A percentile compares a stretch with the other conserved stretches of the same genome.
phyloP scores from a whole-genome alignment of 2,888 invertebrate species.

The Lithophane semibrunnea region DNA sequence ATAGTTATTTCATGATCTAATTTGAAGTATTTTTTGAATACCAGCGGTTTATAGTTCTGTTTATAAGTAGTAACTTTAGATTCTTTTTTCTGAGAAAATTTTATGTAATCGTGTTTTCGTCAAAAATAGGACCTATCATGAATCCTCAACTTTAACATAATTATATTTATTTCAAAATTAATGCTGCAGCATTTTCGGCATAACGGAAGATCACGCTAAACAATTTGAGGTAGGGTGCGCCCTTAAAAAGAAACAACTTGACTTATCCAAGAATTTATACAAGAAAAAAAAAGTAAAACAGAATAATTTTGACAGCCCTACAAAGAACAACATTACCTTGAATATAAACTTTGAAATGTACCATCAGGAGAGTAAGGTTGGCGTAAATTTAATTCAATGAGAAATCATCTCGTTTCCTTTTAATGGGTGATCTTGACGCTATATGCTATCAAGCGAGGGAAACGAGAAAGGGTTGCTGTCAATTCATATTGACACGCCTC shows the following conservation, averaged over 20 bases:
- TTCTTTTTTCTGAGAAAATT: too few species aligned
- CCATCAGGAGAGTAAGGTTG: constrained; percentile 46
- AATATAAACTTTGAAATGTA: constrained; percentile 61
- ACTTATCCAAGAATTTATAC: neutral
- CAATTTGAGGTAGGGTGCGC: too few species aligned
- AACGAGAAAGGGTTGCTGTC: neutral
- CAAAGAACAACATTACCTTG: constrained; percentile 36
- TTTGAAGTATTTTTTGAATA: too few species aligned
- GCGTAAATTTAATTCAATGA: constrained; percentile 51
- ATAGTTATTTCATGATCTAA: too few species aligned
- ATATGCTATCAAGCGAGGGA: constrained; percentile 5
- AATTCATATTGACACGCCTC: constrained; percentile 16
- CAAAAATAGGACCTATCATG: too few species aligned
- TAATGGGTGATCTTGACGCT: neutral
- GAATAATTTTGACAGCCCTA: constrained; percentile 49
- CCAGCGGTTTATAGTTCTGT: too few species aligned
- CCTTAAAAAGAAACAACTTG: neutral
- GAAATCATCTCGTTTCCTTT: constrained; percentile 35
- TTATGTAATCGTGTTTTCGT: too few species aligned
- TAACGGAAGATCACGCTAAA: too few species aligned
- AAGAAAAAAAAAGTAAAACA: neutral
- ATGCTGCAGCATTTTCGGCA: too few species aligned
- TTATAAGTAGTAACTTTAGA: too few species aligned
- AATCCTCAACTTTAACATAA: too few species aligned
- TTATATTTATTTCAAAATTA: too few species aligned